These are phyloP conservation scores for Dugesia japonica DNA, from an alignment of 2,888 invertebrate genomes.

Conservation along the genomic window DNA sequence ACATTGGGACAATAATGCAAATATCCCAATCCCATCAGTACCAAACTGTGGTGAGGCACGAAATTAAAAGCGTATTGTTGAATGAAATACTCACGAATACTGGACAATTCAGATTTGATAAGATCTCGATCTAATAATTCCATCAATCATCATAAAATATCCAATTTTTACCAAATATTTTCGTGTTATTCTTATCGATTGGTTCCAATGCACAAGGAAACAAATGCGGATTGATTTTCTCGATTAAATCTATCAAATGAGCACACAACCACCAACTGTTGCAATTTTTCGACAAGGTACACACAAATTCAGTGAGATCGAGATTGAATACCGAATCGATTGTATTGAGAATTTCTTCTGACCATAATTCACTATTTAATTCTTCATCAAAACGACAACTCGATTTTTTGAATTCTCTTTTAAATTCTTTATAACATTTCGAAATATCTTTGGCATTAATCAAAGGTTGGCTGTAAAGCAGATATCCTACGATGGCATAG, in stretches of 20 bases:
- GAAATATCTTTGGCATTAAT: no score
- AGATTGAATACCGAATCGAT: neutral
- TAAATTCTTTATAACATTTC: no score
- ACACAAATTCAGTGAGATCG: neutral
- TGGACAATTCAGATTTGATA: neutral
- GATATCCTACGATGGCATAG: no score
- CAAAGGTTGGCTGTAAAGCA: no score
- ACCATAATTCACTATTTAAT: no score
- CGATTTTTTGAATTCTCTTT: no score
- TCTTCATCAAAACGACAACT: no score
- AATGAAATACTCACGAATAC: neutral
- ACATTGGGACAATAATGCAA: neutral
- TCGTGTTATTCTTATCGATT: no score
- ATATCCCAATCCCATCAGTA: neutral
- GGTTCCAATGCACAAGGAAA: neutral
- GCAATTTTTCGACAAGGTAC: neutral
- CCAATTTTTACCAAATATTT: no score
- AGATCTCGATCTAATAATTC: neutral
- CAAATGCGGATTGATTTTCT: neutral
- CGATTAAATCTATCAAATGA: neutral
- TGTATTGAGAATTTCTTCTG: neutral
- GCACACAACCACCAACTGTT: neutral
- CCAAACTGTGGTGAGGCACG: neutral
- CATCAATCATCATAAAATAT: neutral
- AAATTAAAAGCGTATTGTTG: neutral